Evolutionary conservation across 2,113 vertebrate species (phyloP), one percentile per base, ranked within the genome.

Genomic region (Lethenteron reissneri): DNA sequence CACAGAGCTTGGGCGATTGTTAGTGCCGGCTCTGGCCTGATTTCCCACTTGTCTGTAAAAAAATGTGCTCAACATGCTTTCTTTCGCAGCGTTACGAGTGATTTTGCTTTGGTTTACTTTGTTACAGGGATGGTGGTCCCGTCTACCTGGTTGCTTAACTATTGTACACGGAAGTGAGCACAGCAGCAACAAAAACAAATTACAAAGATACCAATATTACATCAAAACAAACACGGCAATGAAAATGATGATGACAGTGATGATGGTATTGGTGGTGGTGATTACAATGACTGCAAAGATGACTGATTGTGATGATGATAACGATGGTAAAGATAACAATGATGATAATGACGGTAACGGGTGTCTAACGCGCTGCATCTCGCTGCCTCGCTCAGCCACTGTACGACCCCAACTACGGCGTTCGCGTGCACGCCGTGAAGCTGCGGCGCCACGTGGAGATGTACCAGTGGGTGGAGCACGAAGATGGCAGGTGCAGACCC

Each of bases 381-480:
- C 71, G 62, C 72, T 13, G 56, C 62, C 71, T 74, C 75, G 21
- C 62, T 70, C 71, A 99, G 94, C 87, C 89, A 58, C 80, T 99
- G 57, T 83, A 88, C 79, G 94, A 99, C 75, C 90, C 94, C 21
- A 91, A 94, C 82, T 97, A 99, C 68, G 84, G 80, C 11, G 81
- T 99, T 72, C 78, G 77, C 59, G 82, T 99, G 71, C 84, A 83
- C 3, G 88, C 90, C 1, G 94, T 88, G 81, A 96, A 95, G 74
- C 80, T 99, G 70, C 86, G 84, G 73, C 85, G 94, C 69, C 79
- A 85, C 0, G 94, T 96, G 78, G 92, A 99, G 80, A 99, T 99
- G 94, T 99, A 91, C 76, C 94, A 99, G 73, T 99, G 94, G 94
- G 88, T 97, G 71, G 94, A 99, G 72, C 80, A 84, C 15, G 83